A percentile compares a stretch with the other conserved stretches of the same genome.
Conservation (phyloP, 2,113 vertebrate genomes). For the Glaucidium brasilianum region DNA sequence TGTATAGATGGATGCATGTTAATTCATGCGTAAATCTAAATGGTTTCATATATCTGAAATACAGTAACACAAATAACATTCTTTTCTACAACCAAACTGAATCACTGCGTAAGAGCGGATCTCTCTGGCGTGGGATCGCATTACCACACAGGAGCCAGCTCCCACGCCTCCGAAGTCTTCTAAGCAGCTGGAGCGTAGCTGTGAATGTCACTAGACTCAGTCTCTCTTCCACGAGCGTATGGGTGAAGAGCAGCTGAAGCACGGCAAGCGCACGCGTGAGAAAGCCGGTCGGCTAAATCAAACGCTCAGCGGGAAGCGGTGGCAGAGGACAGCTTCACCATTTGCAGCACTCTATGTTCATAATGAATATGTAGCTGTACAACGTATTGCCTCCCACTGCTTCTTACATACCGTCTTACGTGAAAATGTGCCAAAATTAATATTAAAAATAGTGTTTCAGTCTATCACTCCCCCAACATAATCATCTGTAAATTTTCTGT, state of each 20-base stretch:
- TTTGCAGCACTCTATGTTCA: not conserved
- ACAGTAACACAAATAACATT: accelerated
- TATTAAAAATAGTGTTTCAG: not conserved
- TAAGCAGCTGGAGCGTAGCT: not conserved
- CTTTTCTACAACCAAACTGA: accelerated
- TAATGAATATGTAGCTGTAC: not conserved
- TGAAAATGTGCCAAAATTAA: slow-evolving; percentile 39
- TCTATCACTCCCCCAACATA: not conserved
- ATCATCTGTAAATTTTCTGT: not conserved
- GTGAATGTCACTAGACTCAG: not conserved
- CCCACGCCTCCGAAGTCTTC: not conserved
- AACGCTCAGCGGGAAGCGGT: accelerated
- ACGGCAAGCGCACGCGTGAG: accelerated
- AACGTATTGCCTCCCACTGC: not conserved
- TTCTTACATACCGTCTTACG: not conserved
- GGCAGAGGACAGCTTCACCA: accelerated
- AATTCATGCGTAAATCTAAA: not conserved
- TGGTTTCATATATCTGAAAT: not conserved
- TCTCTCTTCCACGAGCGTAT: not conserved
- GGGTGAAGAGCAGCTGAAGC: not conserved
- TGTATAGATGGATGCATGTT: not conserved
- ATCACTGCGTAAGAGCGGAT: accelerated
- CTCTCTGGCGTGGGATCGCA: accelerated
- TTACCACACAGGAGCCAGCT: not conserved
- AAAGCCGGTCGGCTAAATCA: not conserved